Evolutionary conservation across 2,797 vertebrate species (phyloP).

Genomic region (Anabacerthia variegaticeps): DNA sequence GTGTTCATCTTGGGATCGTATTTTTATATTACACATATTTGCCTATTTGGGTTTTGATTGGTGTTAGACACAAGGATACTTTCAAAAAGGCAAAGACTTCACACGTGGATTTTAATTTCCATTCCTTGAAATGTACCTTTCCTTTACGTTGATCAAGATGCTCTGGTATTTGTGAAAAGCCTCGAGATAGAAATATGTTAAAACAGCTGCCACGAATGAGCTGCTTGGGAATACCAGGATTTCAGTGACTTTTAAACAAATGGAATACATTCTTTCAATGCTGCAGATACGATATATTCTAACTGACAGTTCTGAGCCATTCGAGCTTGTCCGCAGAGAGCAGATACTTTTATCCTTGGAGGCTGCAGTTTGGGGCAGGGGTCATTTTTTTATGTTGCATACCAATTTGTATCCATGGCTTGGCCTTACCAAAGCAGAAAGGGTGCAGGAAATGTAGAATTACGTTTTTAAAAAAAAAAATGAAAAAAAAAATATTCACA

Average conservation of each 20-base stretch:
- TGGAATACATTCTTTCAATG: slow-evolving; percentile 57
- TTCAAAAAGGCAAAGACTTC: slow-evolving; percentile 65
- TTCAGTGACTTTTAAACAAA: slow-evolving; percentile 17
- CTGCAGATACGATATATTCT: slow-evolving; percentile 55
- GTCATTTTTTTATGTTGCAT: slow-evolving; percentile 61
- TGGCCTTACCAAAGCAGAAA: slow-evolving; percentile 83
- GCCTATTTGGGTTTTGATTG: slow-evolving; percentile 78
- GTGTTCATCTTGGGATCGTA: slow-evolving; percentile 76
- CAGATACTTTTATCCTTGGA: slow-evolving; percentile 45
- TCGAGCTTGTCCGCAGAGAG: slow-evolving; percentile 27
- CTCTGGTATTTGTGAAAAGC: slow-evolving; percentile 55
- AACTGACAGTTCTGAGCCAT: slow-evolving; percentile 52
- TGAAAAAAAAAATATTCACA: neutral
- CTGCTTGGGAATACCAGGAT: slow-evolving; percentile 35
- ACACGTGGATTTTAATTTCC: slow-evolving; percentile 66
- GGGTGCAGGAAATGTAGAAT: slow-evolving; percentile 72
- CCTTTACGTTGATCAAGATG: slow-evolving; percentile 47
- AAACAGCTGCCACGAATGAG: slow-evolving; percentile 28
- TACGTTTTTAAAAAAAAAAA: slow-evolving; percentile 63
- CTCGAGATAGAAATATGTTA: slow-evolving; percentile 12
- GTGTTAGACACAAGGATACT: slow-evolving; percentile 64
- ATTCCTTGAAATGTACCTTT: slow-evolving; percentile 61
- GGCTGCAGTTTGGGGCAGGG: slow-evolving; percentile 60
- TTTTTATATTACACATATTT: slow-evolving; percentile 80
- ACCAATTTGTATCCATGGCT: slow-evolving; percentile 76